These are phyloP conservation scores for Ericerus pela DNA, from an alignment of 1,140 invertebrate genomes.

Conservation along the genomic window DNA sequence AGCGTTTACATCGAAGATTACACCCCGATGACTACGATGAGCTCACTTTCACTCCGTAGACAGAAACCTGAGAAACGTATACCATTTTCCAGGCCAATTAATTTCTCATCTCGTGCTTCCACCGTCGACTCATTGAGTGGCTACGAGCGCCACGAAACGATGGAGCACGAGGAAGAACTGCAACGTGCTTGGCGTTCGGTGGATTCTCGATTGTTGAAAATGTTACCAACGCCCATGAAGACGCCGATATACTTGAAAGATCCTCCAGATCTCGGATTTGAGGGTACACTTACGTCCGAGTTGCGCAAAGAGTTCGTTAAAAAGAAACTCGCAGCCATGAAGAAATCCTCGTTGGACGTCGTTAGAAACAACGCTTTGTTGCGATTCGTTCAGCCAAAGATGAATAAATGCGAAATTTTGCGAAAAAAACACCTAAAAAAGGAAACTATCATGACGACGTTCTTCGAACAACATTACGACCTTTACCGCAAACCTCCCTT, in stretches of 20 bases:
- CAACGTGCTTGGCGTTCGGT: not conserved
- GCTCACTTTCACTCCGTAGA: too few species aligned
- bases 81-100: too few species aligned
- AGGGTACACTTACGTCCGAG: not conserved
- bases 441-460: not conserved
- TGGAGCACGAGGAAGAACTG: not conserved
- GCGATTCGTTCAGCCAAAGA: not conserved
- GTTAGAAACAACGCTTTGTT: not conserved
- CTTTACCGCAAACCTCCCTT: not conserved
- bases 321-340: not conserved
- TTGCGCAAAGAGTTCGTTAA: too few species aligned
- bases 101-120: too few species aligned
- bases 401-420: not conserved
- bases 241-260: not conserved
- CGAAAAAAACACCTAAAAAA: not conserved
- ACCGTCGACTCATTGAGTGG: too few species aligned
- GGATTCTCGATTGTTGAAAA: not conserved
- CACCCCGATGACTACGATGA: too few species aligned
- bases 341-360: not conserved
- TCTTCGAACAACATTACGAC: not conserved
- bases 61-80: too few species aligned
- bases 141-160: too few species aligned
- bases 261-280: not conserved
- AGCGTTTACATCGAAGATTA: too few species aligned
- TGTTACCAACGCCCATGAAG: not conserved